Base-by-base conservation (phyloP, 2,888 invertebrate genomes). In the Suillia variegata region DNA sequence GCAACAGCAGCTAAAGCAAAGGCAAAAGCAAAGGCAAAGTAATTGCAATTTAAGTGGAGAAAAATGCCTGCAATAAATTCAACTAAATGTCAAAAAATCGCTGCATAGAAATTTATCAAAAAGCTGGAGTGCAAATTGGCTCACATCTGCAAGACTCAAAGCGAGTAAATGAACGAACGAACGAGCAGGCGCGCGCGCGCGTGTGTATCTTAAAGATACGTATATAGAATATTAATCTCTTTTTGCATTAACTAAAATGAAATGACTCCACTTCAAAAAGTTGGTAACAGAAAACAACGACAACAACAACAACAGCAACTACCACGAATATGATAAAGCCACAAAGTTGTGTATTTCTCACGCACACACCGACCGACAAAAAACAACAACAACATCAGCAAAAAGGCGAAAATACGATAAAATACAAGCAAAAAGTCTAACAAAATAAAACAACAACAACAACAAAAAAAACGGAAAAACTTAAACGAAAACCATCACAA, bases 101-200 rank as follows among this genome's bases (percentile, higher is more conserved):
- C 74, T 70, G 73, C 70, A 70, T 67, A 67, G 62, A 73, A 74
- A 75, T 79, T 76, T 75, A 77, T 75, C 73, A 77, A n/a, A n/a
- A n/a, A 76, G 72, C 67, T 74, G 69, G 67, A 69, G 67, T 67
- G 70, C 59, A 70, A 74, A 75, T 73, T 72, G 74, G 69, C 70
- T 68, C 69, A 75, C 73, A 70, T 73, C 73, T 68, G 70, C 31
- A 17, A 52, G n/a, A 34, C 54, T 52, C 24, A 42, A 8, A 54
- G 48, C 60, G n/a, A n/a, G n/a, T n/a, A n/a, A n/a, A n/a, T n/a
- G n/a, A n/a, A n/a, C n/a, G n/a, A n/a, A n/a, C n/a, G n/a, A n/a
- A n/a, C n/a, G n/a, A n/a, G n/a, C n/a, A n/a, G n/a, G n/a, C n/a
- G n/a, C n/a, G n/a, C n/a, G n/a, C n/a, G n/a, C n/a, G n/a, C n/a